phyloP scores from a whole-genome alignment of 1,140 invertebrate species.

The Xylocopa sonorina region DNA sequence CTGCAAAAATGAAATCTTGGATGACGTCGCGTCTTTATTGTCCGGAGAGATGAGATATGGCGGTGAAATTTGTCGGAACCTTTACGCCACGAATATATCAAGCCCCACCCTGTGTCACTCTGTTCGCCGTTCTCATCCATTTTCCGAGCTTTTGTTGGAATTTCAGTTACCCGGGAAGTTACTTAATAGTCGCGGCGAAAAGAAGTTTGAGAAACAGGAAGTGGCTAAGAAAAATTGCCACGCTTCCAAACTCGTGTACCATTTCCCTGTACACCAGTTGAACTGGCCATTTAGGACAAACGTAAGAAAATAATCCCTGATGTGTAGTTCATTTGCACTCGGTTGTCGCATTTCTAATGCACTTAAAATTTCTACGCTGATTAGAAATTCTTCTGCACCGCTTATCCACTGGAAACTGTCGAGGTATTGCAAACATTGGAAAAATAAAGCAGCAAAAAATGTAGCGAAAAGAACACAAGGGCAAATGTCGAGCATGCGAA shows the following conservation, averaged over 20 bases:
- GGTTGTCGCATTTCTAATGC: too few relatives aligned
- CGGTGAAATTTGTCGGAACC: conserved; percentile 56
- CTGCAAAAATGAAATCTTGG: conserved; percentile 27
- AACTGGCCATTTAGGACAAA: too few relatives aligned
- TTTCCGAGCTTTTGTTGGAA: conserved; percentile 48
- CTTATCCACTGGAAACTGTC: too few relatives aligned
- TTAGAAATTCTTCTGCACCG: too few relatives aligned
- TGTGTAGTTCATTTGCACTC: too few relatives aligned
- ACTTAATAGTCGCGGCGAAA: conserved; percentile 11
- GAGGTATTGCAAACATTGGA: too few relatives aligned
- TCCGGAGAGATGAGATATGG: conserved; percentile 43
- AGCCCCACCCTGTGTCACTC: conserved; percentile 52
- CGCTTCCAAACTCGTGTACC: too few relatives aligned
- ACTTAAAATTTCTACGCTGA: too few relatives aligned
- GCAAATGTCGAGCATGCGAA: background rate
- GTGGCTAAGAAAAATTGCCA: background rate
- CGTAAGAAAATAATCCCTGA: too few relatives aligned
- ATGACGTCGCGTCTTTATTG: conserved; percentile 26
- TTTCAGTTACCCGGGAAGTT: conserved; percentile 15
- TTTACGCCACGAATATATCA: conserved; percentile 64
- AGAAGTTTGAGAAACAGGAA: conserved; percentile 5
- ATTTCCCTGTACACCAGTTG: too few relatives aligned
- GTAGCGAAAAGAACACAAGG: background rate
- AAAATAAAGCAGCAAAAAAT: background rate
- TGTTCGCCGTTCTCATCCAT: conserved; percentile 53